Percentiles rank a stretch among this genome's conserved stretches.
Evolutionary conservation across 2,888 invertebrate species (phyloP).

Genomic region (Elaeidobius kamerunicus): DNA sequence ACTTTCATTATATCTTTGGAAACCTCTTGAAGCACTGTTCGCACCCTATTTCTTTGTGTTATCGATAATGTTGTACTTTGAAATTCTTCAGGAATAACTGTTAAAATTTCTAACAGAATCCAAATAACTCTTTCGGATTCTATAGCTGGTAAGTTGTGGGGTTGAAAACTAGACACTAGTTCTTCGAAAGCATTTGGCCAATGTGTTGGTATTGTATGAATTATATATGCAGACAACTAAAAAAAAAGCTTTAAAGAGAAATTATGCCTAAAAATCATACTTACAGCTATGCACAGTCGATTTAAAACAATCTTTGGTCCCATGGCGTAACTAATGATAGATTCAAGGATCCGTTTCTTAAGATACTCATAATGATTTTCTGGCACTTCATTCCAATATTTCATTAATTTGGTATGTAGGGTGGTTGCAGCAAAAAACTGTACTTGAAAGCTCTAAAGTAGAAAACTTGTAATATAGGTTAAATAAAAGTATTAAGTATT

Average conservation of each 20-base stretch:
- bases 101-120: constrained; percentile 78
- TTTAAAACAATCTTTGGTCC: constrained; percentile 85
- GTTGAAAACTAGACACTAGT: constrained; percentile 57
- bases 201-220: constrained; percentile 60
- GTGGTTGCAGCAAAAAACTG: constrained; percentile 94
- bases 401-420: constrained; percentile 81
- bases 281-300: constrained; percentile 83
- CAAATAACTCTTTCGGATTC: constrained; percentile 59
- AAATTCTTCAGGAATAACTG: constrained; percentile 82
- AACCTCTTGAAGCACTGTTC: constrained; percentile 48
- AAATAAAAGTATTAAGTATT: constrained; percentile 11
- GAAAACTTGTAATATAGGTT: not conserved
- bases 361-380: constrained; percentile 72
- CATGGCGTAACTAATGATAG: constrained; percentile 70
- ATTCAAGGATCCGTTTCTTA: constrained; percentile 73
- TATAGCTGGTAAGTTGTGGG: constrained; percentile 56
- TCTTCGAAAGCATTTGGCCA: constrained; percentile 71
- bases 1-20: constrained; percentile 50
- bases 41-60: constrained; percentile 47
- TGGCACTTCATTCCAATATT: constrained; percentile 86
- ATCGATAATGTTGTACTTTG: constrained; percentile 49
- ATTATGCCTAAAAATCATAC: constrained; percentile 40
- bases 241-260: constrained; percentile 35
- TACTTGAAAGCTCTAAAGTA: constrained; percentile 61
- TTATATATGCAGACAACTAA: constrained; percentile 80